A percentile compares a stretch with the other conserved stretches of the same genome.
Conservation (phyloP, 2,888 invertebrate species). For the Miltochrista miniata region DNA sequence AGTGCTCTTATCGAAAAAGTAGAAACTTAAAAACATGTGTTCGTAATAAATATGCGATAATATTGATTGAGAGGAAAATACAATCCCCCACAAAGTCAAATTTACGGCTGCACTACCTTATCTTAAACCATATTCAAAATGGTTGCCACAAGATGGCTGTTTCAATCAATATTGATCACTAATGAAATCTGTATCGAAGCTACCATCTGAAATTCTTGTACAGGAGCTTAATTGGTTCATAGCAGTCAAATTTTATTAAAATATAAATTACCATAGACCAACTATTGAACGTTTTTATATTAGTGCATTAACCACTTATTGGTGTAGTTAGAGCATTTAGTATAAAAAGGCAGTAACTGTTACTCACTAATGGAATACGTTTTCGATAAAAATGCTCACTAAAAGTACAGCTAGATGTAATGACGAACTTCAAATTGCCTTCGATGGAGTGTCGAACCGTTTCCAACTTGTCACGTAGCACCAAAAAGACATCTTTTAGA, state of each 20-base stretch:
- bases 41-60: too few species aligned
- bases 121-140: too few species aligned
- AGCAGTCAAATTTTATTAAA: neutral
- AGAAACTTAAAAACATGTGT: too few species aligned
- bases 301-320: slow-evolving; percentile 12
- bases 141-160: too few species aligned
- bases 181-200: neutral
- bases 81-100: too few species aligned
- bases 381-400: slow-evolving; percentile 21
- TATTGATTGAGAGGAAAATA: too few species aligned
- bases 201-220: neutral
- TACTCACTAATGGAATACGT: slow-evolving; percentile 15
- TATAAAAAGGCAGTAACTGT: slow-evolving; percentile 15
- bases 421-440: slow-evolving; percentile 13
- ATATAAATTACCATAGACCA: neutral
- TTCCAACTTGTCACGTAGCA: slow-evolving; percentile 2
- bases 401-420: slow-evolving; percentile 15
- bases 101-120: too few species aligned
- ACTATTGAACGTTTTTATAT: neutral
- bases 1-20: too few species aligned
- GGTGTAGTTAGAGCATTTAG: slow-evolving; percentile 13
- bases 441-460: neutral
- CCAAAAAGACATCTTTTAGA: neutral
- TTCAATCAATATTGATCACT: neutral
- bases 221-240: neutral